These are phyloP conservation scores for Glaucopsyche alexis DNA, from an alignment of 2,888 invertebrate species.

Conservation along the genomic window DNA sequence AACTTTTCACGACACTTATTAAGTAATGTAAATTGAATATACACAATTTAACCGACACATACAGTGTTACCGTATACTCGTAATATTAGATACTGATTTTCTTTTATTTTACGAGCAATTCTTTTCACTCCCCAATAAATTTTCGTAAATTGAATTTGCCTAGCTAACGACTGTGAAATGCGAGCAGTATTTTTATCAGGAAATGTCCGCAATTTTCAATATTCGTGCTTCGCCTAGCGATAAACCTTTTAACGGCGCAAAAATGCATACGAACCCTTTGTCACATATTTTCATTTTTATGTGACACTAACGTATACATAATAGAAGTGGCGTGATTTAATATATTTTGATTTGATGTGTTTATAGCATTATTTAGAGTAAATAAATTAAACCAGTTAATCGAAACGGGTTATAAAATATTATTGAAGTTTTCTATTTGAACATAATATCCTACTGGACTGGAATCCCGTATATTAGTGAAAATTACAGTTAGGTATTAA, in stretches of 20 bases:
- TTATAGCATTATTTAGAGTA: neutral
- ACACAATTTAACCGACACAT: neutral
- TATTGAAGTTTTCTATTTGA: too few relatives aligned
- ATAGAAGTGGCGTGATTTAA: neutral
- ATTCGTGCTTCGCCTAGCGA: constrained; percentile 2
- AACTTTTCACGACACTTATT: too few relatives aligned
- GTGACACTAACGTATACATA: neutral
- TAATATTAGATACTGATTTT: neutral
- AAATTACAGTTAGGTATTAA: too few relatives aligned
- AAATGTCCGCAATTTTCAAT: constrained; percentile 19
- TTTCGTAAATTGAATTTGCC: constrained; percentile 5
- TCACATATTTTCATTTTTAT: constrained; percentile 4
- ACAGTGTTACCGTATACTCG: neutral
- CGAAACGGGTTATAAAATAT: neutral
- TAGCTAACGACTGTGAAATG: constrained; percentile 13
- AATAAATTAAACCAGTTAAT: neutral
- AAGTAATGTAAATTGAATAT: neutral
- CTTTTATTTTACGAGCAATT: neutral
- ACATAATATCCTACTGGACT: too few relatives aligned
- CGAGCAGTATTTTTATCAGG: constrained; percentile 15
- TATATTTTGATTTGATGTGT: neutral
- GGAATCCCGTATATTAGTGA: too few relatives aligned
- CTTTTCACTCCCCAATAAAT: neutral
- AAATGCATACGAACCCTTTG: constrained; percentile 2
- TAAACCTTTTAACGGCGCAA: constrained; percentile 6